Conservation (phyloP, 2,797 vertebrate genomes). For the Chelidonichthys spinosus region DNA sequence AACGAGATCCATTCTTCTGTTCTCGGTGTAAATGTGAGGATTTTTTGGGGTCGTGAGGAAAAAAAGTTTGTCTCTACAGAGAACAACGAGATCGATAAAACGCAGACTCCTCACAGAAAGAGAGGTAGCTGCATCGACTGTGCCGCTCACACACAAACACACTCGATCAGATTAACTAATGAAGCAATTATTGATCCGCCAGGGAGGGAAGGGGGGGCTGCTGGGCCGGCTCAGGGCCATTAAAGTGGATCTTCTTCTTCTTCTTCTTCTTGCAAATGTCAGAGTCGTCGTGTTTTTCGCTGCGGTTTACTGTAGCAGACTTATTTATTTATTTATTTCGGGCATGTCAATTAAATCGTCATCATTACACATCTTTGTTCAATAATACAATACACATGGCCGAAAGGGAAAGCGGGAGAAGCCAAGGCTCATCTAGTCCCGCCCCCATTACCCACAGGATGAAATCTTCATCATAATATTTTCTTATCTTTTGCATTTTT, state of each 20-base stretch:
- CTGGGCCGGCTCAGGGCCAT: slow-evolving; percentile 72
- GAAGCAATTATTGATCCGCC: slow-evolving; percentile 82
- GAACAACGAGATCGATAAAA: slow-evolving; percentile 78
- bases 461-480: too few species aligned
- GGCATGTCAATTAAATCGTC: too few species aligned
- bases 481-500: too few species aligned
- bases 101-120: slow-evolving; percentile 74
- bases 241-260: slow-evolving; percentile 77
- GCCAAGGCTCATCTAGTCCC: too few species aligned
- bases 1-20: slow-evolving; percentile 67
- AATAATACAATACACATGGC: too few species aligned
- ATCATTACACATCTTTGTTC: too few species aligned
- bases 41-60: slow-evolving; percentile 53
- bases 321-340: too few species aligned
- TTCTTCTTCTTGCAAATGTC: slow-evolving; percentile 76
- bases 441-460: too few species aligned
- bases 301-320: slow-evolving; percentile 66
- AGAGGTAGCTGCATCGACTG: slow-evolving; percentile 76
- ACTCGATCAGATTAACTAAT: slow-evolving; percentile 85
- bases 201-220: slow-evolving; percentile 44
- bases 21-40: slow-evolving; percentile 72
- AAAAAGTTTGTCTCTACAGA: slow-evolving; percentile 69
- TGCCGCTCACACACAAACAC: slow-evolving; percentile 76
- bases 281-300: slow-evolving; percentile 72
- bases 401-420: too few species aligned